phyloP scores from a whole-genome alignment of 1,140 invertebrate species.

The Gonioctena quinquepunctata region DNA sequence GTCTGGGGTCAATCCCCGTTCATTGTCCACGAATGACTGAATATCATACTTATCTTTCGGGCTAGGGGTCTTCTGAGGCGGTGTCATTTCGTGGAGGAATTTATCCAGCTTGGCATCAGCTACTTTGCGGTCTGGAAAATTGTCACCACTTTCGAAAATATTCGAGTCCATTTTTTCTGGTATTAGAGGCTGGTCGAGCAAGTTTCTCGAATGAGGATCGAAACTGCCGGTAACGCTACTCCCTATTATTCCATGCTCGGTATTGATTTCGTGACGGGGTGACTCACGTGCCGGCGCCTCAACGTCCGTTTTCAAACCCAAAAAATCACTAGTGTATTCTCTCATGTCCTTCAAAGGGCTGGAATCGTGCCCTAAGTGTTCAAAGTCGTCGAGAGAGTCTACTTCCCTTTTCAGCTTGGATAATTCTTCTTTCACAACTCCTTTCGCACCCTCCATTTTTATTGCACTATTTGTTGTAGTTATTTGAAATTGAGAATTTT shows the following conservation, averaged over 20 bases:
- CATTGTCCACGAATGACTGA: constrained; percentile 59
- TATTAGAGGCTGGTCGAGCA: constrained; percentile 21
- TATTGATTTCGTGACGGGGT: constrained; percentile 46
- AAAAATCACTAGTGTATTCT: constrained; percentile 26
- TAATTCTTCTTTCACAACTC: constrained; percentile 21
- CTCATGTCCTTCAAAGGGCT: constrained; percentile 35
- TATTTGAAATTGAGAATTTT: not conserved
- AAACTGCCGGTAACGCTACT: constrained; percentile 31
- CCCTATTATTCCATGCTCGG: constrained; percentile 26
- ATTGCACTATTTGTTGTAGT: not conserved
- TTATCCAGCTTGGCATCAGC: constrained; percentile 43
- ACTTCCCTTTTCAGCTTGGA: constrained; percentile 61
- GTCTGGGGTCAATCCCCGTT: constrained; percentile 50
- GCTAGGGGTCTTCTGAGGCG: constrained; percentile 44
- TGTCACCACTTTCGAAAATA: constrained; percentile 40
- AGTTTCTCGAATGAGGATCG: constrained; percentile 24
- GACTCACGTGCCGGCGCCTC: constrained; percentile 31
- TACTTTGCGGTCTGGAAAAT: constrained; percentile 40
- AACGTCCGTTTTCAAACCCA: constrained; percentile 27
- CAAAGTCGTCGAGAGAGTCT: constrained; percentile 73
- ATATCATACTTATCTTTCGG: constrained; percentile 47
- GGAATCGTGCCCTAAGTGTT: constrained; percentile 65
- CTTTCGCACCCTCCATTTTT: not conserved
- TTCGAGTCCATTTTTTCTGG: constrained; percentile 44
- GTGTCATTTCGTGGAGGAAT: constrained; percentile 39